These are phyloP conservation scores for Dolomedes plantarius DNA, from an alignment of 2,888 invertebrate species.

Conservation along the genomic window DNA sequence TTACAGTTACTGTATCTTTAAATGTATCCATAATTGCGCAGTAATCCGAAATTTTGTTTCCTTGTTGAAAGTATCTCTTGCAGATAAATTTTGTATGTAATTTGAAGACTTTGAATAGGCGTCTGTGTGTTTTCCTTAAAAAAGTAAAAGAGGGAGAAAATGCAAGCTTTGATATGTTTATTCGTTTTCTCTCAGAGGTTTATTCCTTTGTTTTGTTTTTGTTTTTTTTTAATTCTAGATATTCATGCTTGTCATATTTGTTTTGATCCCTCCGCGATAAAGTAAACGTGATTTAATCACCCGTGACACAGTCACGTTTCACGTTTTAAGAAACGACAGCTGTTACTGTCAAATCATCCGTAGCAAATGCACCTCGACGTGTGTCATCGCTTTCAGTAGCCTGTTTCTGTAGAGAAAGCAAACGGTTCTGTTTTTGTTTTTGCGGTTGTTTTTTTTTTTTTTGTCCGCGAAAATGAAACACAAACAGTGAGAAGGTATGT, in stretches of 20 bases:
- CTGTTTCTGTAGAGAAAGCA: background rate
- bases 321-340: slow-evolving; percentile 2
- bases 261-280: background rate
- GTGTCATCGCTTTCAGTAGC: background rate
- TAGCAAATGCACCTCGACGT: background rate
- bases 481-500: background rate
- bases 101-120: too few species aligned
- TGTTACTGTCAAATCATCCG: background rate
- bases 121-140: too few species aligned
- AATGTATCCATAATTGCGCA: too few species aligned
- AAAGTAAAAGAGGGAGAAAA: too few species aligned
- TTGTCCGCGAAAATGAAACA: background rate
- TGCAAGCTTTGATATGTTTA: too few species aligned
- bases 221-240: too few species aligned
- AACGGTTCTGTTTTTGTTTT: background rate
- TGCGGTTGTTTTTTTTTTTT: background rate
- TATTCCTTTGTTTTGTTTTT: too few species aligned
- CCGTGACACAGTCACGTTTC: slow-evolving; percentile 10
- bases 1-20: too few species aligned
- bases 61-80: too few species aligned
- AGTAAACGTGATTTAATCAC: slow-evolving; percentile 8
- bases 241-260: background rate
- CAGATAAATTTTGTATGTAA: too few species aligned
- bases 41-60: too few species aligned
- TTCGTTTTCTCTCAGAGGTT: too few species aligned